A percentile compares a stretch with the other conserved stretches of the same genome.
These are phyloP conservation scores for Spodoptera litura DNA, from an alignment of 1,140 invertebrate genomes.

Conservation along the genomic window DNA sequence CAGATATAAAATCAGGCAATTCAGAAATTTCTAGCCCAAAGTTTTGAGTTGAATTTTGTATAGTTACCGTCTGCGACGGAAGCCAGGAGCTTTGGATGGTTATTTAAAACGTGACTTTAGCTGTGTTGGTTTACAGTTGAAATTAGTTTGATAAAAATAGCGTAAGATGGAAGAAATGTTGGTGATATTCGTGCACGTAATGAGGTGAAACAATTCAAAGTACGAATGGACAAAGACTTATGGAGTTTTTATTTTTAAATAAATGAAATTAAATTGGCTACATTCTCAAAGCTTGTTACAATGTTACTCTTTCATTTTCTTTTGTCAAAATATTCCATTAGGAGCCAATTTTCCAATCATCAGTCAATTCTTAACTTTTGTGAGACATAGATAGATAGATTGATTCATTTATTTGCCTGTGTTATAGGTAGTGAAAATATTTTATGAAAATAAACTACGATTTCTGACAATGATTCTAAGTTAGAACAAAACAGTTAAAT, in stretches of 20 bases:
- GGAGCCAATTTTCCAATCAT: not conserved
- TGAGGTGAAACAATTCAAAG: slow-evolving; percentile 82
- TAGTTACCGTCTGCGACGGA: slow-evolving; percentile 64
- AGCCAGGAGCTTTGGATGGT: slow-evolving; percentile 40
- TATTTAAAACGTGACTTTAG: slow-evolving; percentile 54
- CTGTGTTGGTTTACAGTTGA: slow-evolving; percentile 39
- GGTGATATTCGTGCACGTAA: slow-evolving; percentile 76
- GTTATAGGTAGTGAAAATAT: too few species aligned
- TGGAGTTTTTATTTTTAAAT: slow-evolving; percentile 46
- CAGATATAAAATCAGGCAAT: slow-evolving; percentile 71
- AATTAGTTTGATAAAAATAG: slow-evolving; percentile 49
- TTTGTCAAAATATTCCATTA: slow-evolving; percentile 29
- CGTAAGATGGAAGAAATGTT: slow-evolving; percentile 61
- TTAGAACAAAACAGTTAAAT: too few species aligned
- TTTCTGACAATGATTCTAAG: too few species aligned
- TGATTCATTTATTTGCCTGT: too few species aligned
- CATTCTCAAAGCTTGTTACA: slow-evolving; percentile 31
- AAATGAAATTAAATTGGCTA: slow-evolving; percentile 44
- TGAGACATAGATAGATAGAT: too few species aligned
- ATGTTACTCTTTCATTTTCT: slow-evolving; percentile 28
- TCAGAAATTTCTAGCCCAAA: slow-evolving; percentile 72
- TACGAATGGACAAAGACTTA: slow-evolving; percentile 61
- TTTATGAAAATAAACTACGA: too few species aligned
- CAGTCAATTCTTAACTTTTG: too few species aligned
- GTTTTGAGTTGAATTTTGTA: slow-evolving; percentile 79